These are phyloP conservation scores for Pseudorhiza aurosa DNA, from an alignment of 30 jellyfish, hydroid and myxozoan genomes.

Conservation along the genomic window DNA sequence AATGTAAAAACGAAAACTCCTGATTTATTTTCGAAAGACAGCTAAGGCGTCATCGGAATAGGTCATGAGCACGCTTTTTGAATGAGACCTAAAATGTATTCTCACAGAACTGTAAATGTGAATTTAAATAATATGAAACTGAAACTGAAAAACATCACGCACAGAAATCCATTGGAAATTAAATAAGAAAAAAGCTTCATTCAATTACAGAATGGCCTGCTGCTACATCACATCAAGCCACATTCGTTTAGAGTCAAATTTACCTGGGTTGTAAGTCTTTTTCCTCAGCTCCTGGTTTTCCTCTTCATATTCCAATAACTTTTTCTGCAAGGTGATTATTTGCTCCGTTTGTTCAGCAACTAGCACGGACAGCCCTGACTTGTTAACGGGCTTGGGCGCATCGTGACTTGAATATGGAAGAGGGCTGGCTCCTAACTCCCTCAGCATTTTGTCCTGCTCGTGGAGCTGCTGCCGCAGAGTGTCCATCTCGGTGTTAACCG, in stretches of 20 bases:
- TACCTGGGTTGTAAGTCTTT: conserved; percentile 19
- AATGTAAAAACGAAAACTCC: too few relatives aligned
- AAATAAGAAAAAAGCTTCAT: neutral
- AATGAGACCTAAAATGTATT: too few relatives aligned
- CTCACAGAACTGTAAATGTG: too few relatives aligned
- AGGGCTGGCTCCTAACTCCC: conserved; percentile 74
- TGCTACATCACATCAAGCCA: neutral
- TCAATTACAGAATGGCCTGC: neutral
- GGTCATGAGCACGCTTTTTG: too few relatives aligned
- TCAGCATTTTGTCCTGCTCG: conserved; percentile 68
- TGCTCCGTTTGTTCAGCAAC: conserved; percentile 73
- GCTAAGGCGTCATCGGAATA: too few relatives aligned
- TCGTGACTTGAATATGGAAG: conserved; percentile 31
- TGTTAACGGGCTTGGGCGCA: neutral
- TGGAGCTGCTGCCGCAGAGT: conserved; percentile 48
- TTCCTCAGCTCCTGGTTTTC: conserved; percentile 37
- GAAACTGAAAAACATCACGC: neutral
- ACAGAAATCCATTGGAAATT: neutral
- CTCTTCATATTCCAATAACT: conserved; percentile 36
- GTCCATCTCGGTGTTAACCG: conserved; percentile 84
- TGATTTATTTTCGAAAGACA: too few relatives aligned
- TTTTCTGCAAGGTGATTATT: conserved; percentile 44
- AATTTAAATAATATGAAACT: too few relatives aligned
- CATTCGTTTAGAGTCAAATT: neutral
- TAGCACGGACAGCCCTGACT: conserved; percentile 30